phyloP scores from a whole-genome alignment of 2,797 vertebrate species.

The Forpus xanthops region DNA sequence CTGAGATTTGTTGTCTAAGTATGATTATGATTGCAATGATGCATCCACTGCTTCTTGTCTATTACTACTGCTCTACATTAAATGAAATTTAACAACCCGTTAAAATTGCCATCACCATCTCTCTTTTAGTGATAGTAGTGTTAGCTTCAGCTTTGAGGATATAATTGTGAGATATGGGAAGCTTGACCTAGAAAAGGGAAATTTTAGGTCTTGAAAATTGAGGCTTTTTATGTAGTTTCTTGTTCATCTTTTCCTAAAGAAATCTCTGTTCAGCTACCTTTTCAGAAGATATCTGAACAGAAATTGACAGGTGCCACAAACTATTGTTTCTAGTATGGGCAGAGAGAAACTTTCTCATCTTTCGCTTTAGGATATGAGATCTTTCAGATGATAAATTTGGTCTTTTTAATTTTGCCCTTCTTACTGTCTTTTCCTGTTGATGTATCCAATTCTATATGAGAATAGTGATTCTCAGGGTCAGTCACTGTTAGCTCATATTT shows the following conservation, averaged over 20 bases:
- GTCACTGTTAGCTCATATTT: background rate
- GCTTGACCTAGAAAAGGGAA: background rate
- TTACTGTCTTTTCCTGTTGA: background rate
- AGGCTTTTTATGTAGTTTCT: background rate
- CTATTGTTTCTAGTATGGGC: background rate
- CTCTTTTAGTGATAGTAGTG: background rate
- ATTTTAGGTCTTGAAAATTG: background rate
- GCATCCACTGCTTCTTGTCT: background rate
- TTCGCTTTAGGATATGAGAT: background rate
- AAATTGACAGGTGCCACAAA: background rate
- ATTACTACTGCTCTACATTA: background rate
- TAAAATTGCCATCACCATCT: background rate
- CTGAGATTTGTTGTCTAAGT: background rate
- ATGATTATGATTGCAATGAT: no score
- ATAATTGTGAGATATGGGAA: background rate
- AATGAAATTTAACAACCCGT: background rate
- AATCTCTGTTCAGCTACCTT: background rate
- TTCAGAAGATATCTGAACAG: background rate
- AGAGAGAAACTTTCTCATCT: background rate
- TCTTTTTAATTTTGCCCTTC: background rate
- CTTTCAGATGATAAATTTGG: background rate
- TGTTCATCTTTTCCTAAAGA: background rate
- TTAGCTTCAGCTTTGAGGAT: background rate
- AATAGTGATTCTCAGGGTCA: background rate
- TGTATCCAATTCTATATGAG: background rate